Evolutionary conservation across 2,797 vertebrate species (phyloP).

Genomic region (Erpetoichthys calabaricus): DNA sequence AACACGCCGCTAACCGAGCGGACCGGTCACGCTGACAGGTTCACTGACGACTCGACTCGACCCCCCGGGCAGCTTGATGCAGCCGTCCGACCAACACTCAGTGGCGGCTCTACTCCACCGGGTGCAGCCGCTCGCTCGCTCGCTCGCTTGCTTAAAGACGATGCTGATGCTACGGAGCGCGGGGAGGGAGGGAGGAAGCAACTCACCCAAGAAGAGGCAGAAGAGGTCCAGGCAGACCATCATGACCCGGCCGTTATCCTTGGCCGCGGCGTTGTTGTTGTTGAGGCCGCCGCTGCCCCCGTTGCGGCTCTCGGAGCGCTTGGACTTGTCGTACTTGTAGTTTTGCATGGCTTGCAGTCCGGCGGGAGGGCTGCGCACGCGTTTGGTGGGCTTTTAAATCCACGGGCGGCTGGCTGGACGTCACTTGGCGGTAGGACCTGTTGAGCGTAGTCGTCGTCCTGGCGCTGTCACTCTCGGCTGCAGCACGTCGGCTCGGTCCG

Average conservation of each 20-base stretch:
- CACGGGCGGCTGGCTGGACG: neutral
- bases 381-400: neutral
- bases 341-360: conserved; percentile 62
- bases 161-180: no score
- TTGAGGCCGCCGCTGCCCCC: conserved; percentile 78
- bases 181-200: no score
- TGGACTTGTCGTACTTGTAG: conserved; percentile 95
- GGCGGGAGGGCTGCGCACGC: conserved; percentile 18
- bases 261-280: conserved; percentile 66
- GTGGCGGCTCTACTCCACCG: no score
- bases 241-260: conserved; percentile 71
- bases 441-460: conserved; percentile 5
- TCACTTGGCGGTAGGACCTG: neutral
- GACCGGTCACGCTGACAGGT: no score
- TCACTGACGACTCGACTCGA: no score
- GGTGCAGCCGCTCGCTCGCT: no score
- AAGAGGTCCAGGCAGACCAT: conserved; percentile 81
- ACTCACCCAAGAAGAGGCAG: conserved; percentile 89
- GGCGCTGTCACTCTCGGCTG: conserved; percentile 12
- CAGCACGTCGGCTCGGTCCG: conserved; percentile 7
- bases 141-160: no score
- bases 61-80: no score
- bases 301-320: conserved; percentile 84
- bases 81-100: no score
- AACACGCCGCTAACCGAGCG: no score